Base-by-base conservation (phyloP, 2,797 vertebrate genomes). In the Aeoliscus strigatus region DNA sequence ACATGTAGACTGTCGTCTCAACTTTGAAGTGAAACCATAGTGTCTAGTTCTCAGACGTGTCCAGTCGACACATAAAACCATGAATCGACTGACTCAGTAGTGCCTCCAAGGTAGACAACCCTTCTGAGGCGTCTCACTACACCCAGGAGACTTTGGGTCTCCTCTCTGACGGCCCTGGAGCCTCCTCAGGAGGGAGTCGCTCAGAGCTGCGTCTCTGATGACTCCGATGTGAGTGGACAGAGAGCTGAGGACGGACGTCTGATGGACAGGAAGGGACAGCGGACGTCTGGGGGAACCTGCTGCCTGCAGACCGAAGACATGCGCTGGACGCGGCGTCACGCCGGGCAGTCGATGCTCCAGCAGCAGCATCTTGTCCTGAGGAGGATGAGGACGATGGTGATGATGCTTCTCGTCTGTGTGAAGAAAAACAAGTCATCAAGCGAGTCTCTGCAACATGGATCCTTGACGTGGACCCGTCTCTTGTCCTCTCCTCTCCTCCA, bases 111-210 rank as follows among this genome's bases (percentile, higher is more conserved):
- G n/a, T n/a, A n/a, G n/a, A n/a, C 10, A 8, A 8, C 23, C 1
- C 1, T n/a, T 12, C 14, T 14, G 9, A 17, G 23, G 11, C 13
- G 1, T 29, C 17, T 12, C 4, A 30, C 24, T 78, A 83, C 4
- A 87, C 83, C 83, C 84, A 86, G 0, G 79, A 73, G 27, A 77
- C 70, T 39, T 69, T 77, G 21, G 68, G 51, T 39, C 10, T 67
- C 11, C 51, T 18, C 13, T 74, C 21, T 28, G n/a, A 39, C 45
- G 32, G 11, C 4, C 4, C 9, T 1, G 41, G 13, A 9, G 46
- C 15, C 34, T 36, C 55, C n/a, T 27, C 26, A 23, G 13, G 9
- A 11, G 25, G 1, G 13, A 27, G n/a, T 13, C 17, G n/a, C 8
- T 31, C n/a, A 11, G 8, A 8, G 5, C 11, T 4, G 24, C 29